phyloP scores from a whole-genome alignment of 2,888 invertebrate species.

The Torymus auratus region DNA sequence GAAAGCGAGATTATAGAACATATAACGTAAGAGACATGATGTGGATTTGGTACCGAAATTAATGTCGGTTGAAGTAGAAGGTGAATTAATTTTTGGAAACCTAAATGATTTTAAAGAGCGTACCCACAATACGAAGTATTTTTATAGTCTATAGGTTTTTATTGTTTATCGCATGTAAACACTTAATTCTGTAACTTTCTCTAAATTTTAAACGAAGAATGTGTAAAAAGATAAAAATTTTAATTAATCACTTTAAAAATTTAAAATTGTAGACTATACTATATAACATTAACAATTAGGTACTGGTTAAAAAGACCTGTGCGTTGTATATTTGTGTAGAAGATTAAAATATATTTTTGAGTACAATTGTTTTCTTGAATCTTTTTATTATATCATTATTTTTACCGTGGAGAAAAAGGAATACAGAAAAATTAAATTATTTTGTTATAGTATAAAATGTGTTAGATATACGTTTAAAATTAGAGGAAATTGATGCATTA shows the following conservation, averaged over 20 bases:
- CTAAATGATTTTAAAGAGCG: conserved; percentile 22
- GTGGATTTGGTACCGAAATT: conserved; percentile 40
- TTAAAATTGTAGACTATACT: conserved; percentile 22
- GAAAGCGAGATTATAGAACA: background rate
- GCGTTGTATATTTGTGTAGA: background rate
- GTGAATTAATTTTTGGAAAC: background rate
- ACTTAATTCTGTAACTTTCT: conserved; percentile 6
- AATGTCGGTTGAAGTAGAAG: conserved; percentile 1
- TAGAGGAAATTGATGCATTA: too few relatives aligned
- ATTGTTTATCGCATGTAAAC: conserved; percentile 1
- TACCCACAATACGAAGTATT: conserved; percentile 31
- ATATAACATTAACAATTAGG: conserved; percentile 8
- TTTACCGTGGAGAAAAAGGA: too few relatives aligned
- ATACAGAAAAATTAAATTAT: too few relatives aligned
- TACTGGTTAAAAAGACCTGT: conserved; percentile 6
- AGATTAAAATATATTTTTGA: conserved; percentile 3
- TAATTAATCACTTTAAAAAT: conserved; percentile 33
- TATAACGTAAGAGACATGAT: background rate
- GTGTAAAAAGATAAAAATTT: conserved; percentile 28
- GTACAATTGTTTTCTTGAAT: too few relatives aligned
- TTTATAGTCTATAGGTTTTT: conserved; percentile 33
- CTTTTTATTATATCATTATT: too few relatives aligned
- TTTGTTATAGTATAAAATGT: background rate
- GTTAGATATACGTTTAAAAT: too few relatives aligned
- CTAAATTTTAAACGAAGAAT: conserved; percentile 12